Evolutionary conservation across 2,797 vertebrate genomes (phyloP), one percentile per base, ranked within the genome.

Genomic region (Kryptolebias ocellatus): DNA sequence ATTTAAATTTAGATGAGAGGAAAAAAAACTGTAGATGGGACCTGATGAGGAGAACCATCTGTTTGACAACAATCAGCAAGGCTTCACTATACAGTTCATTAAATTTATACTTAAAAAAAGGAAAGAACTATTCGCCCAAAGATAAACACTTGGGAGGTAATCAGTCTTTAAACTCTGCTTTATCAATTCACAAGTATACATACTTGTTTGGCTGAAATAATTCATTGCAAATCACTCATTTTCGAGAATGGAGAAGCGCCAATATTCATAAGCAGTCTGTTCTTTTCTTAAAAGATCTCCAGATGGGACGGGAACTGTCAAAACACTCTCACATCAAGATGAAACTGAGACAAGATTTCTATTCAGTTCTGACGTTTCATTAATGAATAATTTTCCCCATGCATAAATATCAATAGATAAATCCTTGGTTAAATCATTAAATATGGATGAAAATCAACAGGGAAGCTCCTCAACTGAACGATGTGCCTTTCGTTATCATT

Each of bases 331-430:
- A 75, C 17, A 55, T 92, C 88, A 91, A 90, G 87, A 92, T 92
- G 81, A 90, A 88, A 91, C 79, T 80, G 59, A 84, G 79, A 68
- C 89, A 88, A 79, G 83, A 90, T 83, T 87, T 85, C 83, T 81
- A 64, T 91, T 91, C 76, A 89, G 85, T 89, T 91, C 84, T 93
- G 92, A 91, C 85, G 68, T 92, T 91, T 90, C 87, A 92, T 93
- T 92, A 92, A 93, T 93, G 83, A 92, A 91, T 92, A 69, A 91
- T 93, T 91, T 89, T 87, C 78, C 78, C 81, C 64, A 69, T 89
- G 90, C 84, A 93, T 93, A 90, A 92, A 93, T 93, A 92, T 94
- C 91, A 92, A 92, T 91, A 89, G 85, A 93, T 91, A 87, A 92
- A 91, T 86, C 93, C 93, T 93, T 92, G 90, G 87, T 90, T 90